phyloP scores from a whole-genome alignment of 2,888 invertebrate genomes.

The Drosophila infuscata region DNA sequence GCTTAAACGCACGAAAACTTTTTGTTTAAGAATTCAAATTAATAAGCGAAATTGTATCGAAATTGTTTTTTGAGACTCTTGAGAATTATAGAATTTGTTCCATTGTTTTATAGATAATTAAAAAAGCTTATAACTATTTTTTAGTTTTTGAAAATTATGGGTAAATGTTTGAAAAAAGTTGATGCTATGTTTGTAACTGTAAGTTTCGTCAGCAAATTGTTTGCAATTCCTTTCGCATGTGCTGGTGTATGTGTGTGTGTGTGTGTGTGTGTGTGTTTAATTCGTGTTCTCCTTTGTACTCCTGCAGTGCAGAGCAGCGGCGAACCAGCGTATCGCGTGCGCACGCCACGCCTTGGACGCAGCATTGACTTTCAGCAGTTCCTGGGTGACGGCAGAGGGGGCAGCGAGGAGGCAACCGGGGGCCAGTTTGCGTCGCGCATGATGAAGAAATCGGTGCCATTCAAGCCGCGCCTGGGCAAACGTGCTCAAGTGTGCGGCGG shows the following conservation, averaged over 20 bases:
- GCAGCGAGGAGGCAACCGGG: conserved; percentile 54
- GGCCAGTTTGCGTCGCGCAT: conserved; percentile 86
- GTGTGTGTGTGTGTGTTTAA: conserved; percentile 16
- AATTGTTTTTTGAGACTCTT: background rate
- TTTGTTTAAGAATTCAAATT: background rate
- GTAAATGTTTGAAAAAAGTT: background rate
- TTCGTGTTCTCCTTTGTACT: conserved; percentile 7
- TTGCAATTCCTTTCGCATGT: background rate
- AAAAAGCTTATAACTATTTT: background rate
- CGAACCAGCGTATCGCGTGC: conserved; percentile 79
- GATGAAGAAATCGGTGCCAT: conserved; percentile 85
- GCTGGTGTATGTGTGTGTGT: background rate
- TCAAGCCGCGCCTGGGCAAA: conserved; percentile 85
- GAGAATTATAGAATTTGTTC: background rate
- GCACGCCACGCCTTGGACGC: conserved; percentile 86
- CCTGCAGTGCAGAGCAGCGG: conserved; percentile 78
- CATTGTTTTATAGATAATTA: background rate
- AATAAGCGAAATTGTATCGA: background rate
- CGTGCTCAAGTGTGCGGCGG: conserved; percentile 78
- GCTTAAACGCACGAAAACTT: background rate
- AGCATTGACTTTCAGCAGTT: conserved; percentile 83
- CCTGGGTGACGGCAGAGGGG: conserved; percentile 39
- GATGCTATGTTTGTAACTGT: background rate
- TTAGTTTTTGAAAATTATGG: background rate
- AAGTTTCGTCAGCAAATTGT: background rate